These are phyloP conservation scores for Geodia barretti DNA, from an alignment of 37 sponge, comb jelly and placozoan genomes.

Conservation along the genomic window DNA sequence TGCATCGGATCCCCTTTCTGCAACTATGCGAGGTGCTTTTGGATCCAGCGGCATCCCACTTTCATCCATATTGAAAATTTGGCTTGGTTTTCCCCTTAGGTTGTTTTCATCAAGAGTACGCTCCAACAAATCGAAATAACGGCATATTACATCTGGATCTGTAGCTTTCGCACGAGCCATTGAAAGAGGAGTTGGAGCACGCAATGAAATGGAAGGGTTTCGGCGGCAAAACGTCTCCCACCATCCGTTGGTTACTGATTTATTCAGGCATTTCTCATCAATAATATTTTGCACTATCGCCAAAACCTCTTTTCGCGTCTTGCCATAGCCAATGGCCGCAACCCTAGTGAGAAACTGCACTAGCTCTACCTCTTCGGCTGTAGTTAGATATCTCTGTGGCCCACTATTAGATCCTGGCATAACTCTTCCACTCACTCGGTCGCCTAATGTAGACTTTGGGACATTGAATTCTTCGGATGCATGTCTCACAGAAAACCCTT, in stretches of 20 bases:
- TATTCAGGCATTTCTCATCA: neutral
- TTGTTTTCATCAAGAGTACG: conserved; percentile 16
- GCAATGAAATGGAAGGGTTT: conserved; percentile 9
- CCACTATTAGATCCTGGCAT: conserved; percentile 4
- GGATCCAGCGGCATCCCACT: conserved; percentile 37
- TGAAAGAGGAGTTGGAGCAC: conserved; percentile 8
- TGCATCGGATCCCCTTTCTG: neutral
- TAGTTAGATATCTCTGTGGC: neutral
- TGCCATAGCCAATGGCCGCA: conserved; percentile 10
- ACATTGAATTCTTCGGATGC: conserved; percentile 2
- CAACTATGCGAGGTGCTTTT: conserved; percentile 18
- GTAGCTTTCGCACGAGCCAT: conserved; percentile 9
- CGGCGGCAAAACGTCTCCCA: conserved; percentile 21
- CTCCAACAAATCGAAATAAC: conserved; percentile 49
- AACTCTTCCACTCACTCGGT: conserved; percentile 25
- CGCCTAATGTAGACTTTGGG: conserved; percentile 30
- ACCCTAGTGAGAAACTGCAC: neutral
- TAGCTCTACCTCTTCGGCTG: conserved; percentile 22
- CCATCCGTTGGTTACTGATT: conserved; percentile 20
- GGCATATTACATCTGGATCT: conserved; percentile 18
- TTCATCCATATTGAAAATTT: conserved; percentile 44
- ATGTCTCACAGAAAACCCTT: neutral
- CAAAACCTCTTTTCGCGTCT: conserved; percentile 17
- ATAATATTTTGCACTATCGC: conserved; percentile 9
- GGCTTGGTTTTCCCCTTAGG: conserved; percentile 25